A percentile compares a stretch with the other conserved stretches of the same genome.
Evolutionary conservation across 2,113 vertebrate genomes (phyloP).

Genomic region (Leucosticte australis): DNA sequence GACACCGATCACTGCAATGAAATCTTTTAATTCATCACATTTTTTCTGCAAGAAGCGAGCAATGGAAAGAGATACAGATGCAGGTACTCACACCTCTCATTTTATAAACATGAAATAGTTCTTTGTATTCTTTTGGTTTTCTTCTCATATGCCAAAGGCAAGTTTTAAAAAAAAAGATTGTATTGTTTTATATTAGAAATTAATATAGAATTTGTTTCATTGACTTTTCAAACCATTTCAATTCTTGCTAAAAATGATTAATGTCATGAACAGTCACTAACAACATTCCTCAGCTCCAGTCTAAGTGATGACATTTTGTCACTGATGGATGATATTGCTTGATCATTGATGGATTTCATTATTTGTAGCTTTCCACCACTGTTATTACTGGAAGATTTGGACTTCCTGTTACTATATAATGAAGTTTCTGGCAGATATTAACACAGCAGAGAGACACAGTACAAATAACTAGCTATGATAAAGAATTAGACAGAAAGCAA

Average conservation of each 20-base stretch:
- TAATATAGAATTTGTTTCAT: neutral
- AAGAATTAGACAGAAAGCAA: neutral
- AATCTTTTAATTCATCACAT: neutral
- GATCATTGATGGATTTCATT: constrained; percentile 3
- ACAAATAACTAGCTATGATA: neutral
- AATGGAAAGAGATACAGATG: neutral
- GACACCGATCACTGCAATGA: neutral
- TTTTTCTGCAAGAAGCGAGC: neutral
- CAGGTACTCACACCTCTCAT: neutral
- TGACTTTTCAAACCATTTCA: neutral
- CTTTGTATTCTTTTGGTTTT: neutral
- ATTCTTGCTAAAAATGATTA: neutral
- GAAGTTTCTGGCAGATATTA: neutral
- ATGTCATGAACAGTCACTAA: neutral
- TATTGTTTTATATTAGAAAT: neutral
- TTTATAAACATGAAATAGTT: neutral
- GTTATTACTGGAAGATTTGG: neutral
- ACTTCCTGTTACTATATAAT: neutral
- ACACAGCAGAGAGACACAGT: neutral
- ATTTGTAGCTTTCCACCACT: constrained; percentile 18
- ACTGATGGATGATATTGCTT: constrained; percentile 33
- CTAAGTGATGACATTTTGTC: neutral
- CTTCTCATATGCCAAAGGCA: neutral
- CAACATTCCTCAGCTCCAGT: neutral
- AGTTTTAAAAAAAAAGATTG: neutral